phyloP scores from a whole-genome alignment of 2,888 invertebrate species.

The Ephialtes manifestator region DNA sequence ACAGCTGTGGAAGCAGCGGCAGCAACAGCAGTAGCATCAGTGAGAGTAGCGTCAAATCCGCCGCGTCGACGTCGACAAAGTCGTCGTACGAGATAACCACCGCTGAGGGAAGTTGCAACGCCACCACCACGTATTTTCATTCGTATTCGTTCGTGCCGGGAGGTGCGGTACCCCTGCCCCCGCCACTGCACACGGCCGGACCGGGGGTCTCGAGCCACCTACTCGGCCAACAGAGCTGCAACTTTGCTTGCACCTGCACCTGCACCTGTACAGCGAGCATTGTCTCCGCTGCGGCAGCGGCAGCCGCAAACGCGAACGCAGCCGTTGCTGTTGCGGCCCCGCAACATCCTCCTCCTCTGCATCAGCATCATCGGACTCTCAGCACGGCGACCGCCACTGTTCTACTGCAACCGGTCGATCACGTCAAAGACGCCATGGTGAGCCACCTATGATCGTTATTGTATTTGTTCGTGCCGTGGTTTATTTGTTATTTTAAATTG shows the following conservation, averaged over 20 bases:
- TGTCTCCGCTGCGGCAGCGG: slow-evolving; percentile 78
- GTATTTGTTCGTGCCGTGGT: background rate
- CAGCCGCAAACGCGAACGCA: slow-evolving; percentile 77
- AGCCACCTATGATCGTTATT: slow-evolving; percentile 70
- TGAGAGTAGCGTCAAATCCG: slow-evolving; percentile 63
- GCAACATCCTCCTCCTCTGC: slow-evolving; percentile 73
- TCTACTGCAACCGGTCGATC: slow-evolving; percentile 84
- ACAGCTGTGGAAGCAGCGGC: slow-evolving; percentile 44
- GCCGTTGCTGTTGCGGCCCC: slow-evolving; percentile 72
- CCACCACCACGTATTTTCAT: slow-evolving; percentile 86
- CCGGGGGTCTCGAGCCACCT: slow-evolving; percentile 81
- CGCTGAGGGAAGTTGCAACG: slow-evolving; percentile 80
- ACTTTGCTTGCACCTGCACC: slow-evolving; percentile 81
- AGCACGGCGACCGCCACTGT: slow-evolving; percentile 81
- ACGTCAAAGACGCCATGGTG: slow-evolving; percentile 85
- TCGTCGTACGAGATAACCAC: slow-evolving; percentile 74
- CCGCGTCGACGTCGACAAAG: slow-evolving; percentile 53
- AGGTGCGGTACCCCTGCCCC: slow-evolving; percentile 85
- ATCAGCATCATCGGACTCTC: slow-evolving; percentile 79
- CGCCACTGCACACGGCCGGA: slow-evolving; percentile 80
- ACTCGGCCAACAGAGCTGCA: slow-evolving; percentile 82
- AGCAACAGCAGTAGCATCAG: slow-evolving; percentile 54
- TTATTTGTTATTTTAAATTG: background rate
- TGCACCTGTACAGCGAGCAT: slow-evolving; percentile 82
- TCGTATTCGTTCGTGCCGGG: slow-evolving; percentile 86